phyloP scores from a whole-genome alignment of 2,113 vertebrate species.

The Azemiops feae region DNA sequence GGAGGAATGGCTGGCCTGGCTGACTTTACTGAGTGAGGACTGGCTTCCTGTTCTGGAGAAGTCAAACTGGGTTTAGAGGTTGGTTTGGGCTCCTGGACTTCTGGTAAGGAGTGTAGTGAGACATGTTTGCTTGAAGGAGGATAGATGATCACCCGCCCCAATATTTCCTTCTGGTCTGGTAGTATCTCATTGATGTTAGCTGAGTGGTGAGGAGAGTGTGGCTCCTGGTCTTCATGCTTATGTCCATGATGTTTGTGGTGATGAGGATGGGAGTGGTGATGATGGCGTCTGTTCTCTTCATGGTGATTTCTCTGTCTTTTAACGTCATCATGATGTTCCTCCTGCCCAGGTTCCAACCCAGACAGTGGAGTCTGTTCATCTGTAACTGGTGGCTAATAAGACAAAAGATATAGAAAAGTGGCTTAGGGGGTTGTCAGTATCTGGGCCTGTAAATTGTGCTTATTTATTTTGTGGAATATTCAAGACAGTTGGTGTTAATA shows the following conservation, averaged over 20 bases:
- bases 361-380: conserved; percentile 9
- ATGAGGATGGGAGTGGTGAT: neutral
- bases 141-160: conserved; percentile 50
- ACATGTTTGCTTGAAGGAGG: conserved; percentile 33
- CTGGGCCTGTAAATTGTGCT: neutral
- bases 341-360: neutral
- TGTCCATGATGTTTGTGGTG: neutral
- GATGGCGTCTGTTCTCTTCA: neutral
- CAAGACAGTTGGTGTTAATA: neutral
- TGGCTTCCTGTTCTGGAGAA: neutral
- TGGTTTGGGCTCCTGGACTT: neutral
- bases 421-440: neutral
- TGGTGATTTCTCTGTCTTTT: neutral
- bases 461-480: neutral
- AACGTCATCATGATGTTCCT: neutral
- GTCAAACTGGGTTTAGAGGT: rapidly evolving
- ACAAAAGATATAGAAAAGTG: neutral
- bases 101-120: neutral
- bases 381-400: conserved; percentile 28
- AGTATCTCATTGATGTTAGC: neutral
- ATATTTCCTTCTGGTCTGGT: conserved; percentile 26
- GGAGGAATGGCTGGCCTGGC: conserved; percentile 42
- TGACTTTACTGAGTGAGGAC: neutral
- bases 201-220: neutral
- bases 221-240: neutral